Conservation (phyloP, 2,888 invertebrate genomes). For the Eilema caniola region DNA sequence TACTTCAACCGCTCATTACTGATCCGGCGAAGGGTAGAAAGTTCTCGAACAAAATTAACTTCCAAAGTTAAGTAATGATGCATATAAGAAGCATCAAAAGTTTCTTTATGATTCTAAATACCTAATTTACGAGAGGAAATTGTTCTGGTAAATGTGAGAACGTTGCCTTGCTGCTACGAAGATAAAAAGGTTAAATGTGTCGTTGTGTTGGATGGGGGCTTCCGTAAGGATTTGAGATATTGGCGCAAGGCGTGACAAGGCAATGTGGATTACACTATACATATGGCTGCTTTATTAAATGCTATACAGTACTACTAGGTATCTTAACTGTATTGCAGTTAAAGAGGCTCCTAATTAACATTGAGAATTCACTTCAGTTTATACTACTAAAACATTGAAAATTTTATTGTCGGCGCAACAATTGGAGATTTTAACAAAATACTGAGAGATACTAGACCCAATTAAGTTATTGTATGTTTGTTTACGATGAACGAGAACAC, state of each 20-base stretch:
- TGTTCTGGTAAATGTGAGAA: background rate
- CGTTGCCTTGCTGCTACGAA: background rate
- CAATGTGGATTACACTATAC: background rate
- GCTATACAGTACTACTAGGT: too few species aligned
- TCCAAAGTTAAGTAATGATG: background rate
- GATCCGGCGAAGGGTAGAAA: background rate
- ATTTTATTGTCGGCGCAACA: too few species aligned
- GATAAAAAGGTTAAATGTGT: background rate
- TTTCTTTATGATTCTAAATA: background rate
- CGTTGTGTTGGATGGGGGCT: background rate
- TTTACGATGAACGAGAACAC: too few species aligned
- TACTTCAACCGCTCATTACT: conserved; percentile 1
- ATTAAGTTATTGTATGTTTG: too few species aligned
- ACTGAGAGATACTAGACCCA: too few species aligned
- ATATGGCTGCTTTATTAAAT: background rate
- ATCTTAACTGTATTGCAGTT: too few species aligned
- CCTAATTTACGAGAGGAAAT: background rate
- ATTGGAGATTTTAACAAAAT: too few species aligned
- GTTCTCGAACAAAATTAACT: conserved; percentile 4
- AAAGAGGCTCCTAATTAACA: too few species aligned
- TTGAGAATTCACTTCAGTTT: too few species aligned
- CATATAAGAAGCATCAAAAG: background rate
- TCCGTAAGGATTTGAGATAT: background rate
- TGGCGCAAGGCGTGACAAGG: background rate
- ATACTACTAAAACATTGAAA: too few species aligned